Evolutionary conservation across 2,113 vertebrate species (phyloP).

Genomic region (Sciurus niger): DNA sequence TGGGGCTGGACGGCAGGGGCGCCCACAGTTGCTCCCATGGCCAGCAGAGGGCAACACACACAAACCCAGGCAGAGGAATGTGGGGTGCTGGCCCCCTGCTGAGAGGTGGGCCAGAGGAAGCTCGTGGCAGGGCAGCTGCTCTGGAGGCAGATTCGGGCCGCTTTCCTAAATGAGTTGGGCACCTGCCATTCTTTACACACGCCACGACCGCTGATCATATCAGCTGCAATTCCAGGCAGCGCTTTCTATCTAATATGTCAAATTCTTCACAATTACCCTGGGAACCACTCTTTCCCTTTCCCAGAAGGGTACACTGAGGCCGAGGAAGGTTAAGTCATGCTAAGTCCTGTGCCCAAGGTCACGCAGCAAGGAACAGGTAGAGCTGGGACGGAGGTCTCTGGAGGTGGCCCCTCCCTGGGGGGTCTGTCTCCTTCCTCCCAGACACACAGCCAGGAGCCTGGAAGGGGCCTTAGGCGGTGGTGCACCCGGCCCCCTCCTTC

Average conservation of each 20-base stretch:
- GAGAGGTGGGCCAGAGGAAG: neutral
- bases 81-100: neutral
- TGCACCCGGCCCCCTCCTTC: slow-evolving; percentile 71
- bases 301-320: neutral
- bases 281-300: slow-evolving; percentile 28
- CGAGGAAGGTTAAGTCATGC: neutral
- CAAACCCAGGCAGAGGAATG: neutral
- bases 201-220: neutral
- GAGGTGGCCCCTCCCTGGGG: slow-evolving; percentile 15
- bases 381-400: neutral
- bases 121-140: neutral
- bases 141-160: neutral
- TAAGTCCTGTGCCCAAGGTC: slow-evolving; percentile 65
- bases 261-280: slow-evolving; percentile 15
- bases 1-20: neutral
- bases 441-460: neutral
- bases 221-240: neutral
- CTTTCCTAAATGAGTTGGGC: neutral
- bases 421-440: neutral
- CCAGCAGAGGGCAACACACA: slow-evolving; percentile 76
- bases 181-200: slow-evolving; percentile 42
- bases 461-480: neutral
- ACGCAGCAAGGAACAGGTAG: neutral
- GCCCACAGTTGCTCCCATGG: neutral
- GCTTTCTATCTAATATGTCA: neutral